Evolutionary conservation across 2,113 vertebrate species (phyloP), one percentile per base, ranked within the genome.

Genomic region (Pollimyrus isidori): DNA sequence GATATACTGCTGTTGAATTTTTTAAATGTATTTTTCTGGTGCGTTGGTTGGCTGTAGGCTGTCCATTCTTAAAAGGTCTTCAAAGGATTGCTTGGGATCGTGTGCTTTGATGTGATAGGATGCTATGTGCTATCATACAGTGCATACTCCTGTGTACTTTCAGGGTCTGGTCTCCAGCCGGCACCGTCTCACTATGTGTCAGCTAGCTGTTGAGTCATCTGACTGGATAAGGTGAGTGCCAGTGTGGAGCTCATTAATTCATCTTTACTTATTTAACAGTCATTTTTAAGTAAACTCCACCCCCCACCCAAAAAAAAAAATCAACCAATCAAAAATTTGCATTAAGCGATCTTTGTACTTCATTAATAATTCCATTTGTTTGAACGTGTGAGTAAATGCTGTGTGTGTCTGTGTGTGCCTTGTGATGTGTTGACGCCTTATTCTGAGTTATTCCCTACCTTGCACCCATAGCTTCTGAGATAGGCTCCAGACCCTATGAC

Each of bases 181-280:
- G 93, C 98, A 99, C 92, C 97, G 98, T 39, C 94, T 99, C 92
- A 97, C 97, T 94, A 99, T 99, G 98, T 99, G 98, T 93, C 98
- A 99, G 91, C 92, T 99, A 95, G 98, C 98, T 0, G 98, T 99
- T 39, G 97, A 98, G 95, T 97, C 97, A 15, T 99, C 98, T 0
- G 98, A 99, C 73, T 99, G 98, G 98, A 99, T 99, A 95, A 97
- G 98, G 98, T 99, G 95, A 95, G 50, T 91, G 48, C 83, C 46
- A 39, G 3, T 46, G 1, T n/a, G 17, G 30, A 82, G 50, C 58
- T 35, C 88, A 15, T 35, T 85, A 73, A 21, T 30, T 69, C n/a
- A 30, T 3, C 3, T 69, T 30, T 69, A 69, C 26, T 30, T 30
- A 69, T 30, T 69, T 13, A 69, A 26, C 10, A 30, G 10, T 30